Conservation (phyloP, 1,140 invertebrate species). For the Drosophila grimshawi region DNA sequence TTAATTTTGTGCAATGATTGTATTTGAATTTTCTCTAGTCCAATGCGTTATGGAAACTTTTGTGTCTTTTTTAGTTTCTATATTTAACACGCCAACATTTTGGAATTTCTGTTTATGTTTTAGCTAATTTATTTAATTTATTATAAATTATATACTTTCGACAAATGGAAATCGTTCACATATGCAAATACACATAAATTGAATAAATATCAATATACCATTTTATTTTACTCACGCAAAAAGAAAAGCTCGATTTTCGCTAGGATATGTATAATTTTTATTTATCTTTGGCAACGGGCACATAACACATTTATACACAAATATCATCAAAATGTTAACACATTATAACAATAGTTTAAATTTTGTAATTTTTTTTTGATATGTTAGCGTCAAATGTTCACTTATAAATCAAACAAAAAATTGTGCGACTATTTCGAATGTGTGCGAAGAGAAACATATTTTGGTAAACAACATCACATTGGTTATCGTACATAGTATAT, state of each 20-base stretch:
- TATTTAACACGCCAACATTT: slow-evolving; percentile 56
- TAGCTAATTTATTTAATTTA: slow-evolving; percentile 81
- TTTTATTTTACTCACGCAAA: not conserved
- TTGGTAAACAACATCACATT: slow-evolving; percentile 67
- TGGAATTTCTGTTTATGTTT: slow-evolving; percentile 75
- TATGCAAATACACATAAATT: slow-evolving; percentile 70
- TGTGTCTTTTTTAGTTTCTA: slow-evolving; percentile 32
- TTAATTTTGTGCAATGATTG: slow-evolving; percentile 32
- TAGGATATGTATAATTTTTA: slow-evolving; percentile 41
- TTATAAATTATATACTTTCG: slow-evolving; percentile 64
- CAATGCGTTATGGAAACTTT: slow-evolving; percentile 46
- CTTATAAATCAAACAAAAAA: slow-evolving; percentile 27
- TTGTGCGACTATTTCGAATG: slow-evolving; percentile 45
- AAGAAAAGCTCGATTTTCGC: not conserved
- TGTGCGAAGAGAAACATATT: slow-evolving; percentile 51
- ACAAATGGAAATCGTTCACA: slow-evolving; percentile 49
- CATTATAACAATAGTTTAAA: slow-evolving; percentile 34
- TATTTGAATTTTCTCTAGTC: slow-evolving; percentile 51
- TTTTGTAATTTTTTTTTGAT: slow-evolving; percentile 33
- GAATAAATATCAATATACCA: slow-evolving; percentile 51
- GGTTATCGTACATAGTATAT: slow-evolving; percentile 51
- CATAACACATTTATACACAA: slow-evolving; percentile 26
- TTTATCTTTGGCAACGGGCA: slow-evolving; percentile 58
- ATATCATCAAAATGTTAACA: slow-evolving; percentile 29
- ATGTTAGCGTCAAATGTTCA: slow-evolving; percentile 43